A percentile compares a stretch with the other conserved stretches of the same genome.
Evolutionary conservation across 2,888 invertebrate genomes (phyloP).

Genomic region (Amiota mariae): DNA sequence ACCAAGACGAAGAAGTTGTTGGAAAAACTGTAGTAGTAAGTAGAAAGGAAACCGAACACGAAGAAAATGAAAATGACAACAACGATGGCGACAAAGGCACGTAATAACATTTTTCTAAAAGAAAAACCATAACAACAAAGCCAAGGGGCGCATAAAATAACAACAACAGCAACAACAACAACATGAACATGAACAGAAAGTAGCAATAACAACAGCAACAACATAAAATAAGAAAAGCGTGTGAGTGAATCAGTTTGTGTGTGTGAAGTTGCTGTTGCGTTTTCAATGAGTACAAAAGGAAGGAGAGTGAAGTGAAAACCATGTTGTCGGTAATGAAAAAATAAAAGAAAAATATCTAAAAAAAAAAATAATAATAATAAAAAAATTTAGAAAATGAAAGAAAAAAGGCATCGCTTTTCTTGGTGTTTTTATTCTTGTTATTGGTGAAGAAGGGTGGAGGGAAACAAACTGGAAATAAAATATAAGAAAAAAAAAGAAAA

Average conservation of each 20-base stretch:
- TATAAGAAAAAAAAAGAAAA: conserved; percentile 9
- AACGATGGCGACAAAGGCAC: not conserved
- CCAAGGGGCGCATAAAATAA: conserved; percentile 29
- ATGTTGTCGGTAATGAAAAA: too few relatives aligned
- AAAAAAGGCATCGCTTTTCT: too few relatives aligned
- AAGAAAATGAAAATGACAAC: conserved; percentile 6
- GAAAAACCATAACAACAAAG: conserved; percentile 36
- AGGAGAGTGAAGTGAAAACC: too few relatives aligned
- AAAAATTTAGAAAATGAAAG: not conserved
- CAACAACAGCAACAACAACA: not conserved
- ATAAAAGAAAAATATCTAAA: too few relatives aligned
- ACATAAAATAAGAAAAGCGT: not conserved
- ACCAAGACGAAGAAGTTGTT: not conserved
- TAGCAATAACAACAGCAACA: not conserved
- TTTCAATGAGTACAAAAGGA: too few relatives aligned
- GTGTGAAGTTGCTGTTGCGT: too few relatives aligned
- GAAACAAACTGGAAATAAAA: not conserved
- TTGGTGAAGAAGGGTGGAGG: too few relatives aligned
- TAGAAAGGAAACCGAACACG: too few relatives aligned
- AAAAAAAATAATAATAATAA: too few relatives aligned
- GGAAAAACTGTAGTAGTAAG: not conserved
- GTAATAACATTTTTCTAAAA: conserved; percentile 27
- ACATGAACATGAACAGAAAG: not conserved
- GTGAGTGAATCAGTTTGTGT: too few relatives aligned
- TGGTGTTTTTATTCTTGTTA: too few relatives aligned